Base-by-base conservation (phyloP, 2,888 invertebrate genomes). In the Pheosia tremula region DNA sequence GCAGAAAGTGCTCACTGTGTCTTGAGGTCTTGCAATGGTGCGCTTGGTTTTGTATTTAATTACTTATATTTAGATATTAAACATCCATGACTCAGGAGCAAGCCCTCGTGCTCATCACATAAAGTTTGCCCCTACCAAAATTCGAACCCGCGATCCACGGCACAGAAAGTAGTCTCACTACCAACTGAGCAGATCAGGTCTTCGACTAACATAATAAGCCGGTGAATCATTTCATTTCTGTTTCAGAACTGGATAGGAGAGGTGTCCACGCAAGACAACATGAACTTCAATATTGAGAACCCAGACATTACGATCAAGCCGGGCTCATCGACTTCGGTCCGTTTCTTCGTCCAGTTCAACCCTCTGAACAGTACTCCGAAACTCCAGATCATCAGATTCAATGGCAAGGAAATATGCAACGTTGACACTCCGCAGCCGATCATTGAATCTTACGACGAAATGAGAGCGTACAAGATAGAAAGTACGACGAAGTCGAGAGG, bases 271-370 rank as follows among this genome's bases (percentile, higher is more conserved):
- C 78, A 86, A 38, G 94, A 95, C 75, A 95, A 95, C 75, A 83
- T 83, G 13, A 93, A 94, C 68, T 95, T 93, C 76, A 91, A 94
- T 63, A 91, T 95, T 54, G 92, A 94, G 71, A 95, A 95, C 73
- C 89, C 91, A 2, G 91, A 93, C 61, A 90, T 94, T 79, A 90
- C 86, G 61, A 85, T 95, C 38, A 85, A 87, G 43, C 94, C 95
- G 0, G 94, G 94, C 0, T 86, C 92, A 9, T 91, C 94, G 0
- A 82, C 92, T 0, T 75, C 90, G 0, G 86, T 95, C 1, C 85
- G 94, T n/a, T 94, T 95, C 75, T 95, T 95, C 80, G 93, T 95
- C 7, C 94, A 94, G 71, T 95, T 94, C 80, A 91, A 94, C 68
- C 79, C 84, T 0, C 74, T 84, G 3, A 84, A 82, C 13, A 83